Conservation (phyloP, 2,113 vertebrate genomes). For the Pygoscelis adeliae region DNA sequence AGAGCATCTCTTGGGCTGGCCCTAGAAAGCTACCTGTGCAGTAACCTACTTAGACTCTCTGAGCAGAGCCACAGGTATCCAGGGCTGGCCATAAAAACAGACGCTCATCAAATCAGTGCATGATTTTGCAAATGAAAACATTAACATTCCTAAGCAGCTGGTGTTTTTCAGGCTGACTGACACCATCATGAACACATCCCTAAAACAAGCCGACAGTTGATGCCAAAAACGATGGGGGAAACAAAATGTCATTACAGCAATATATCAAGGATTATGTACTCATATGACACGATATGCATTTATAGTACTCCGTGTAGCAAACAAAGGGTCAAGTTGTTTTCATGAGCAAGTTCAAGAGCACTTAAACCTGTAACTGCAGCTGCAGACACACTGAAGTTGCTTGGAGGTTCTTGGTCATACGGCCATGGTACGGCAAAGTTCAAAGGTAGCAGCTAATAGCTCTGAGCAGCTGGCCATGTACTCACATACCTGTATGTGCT, state of each 20-base stretch:
- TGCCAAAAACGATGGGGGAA: neutral
- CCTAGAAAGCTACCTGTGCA: neutral
- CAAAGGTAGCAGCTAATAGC: neutral
- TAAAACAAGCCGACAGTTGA: neutral
- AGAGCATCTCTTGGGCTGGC: neutral
- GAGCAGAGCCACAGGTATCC: neutral
- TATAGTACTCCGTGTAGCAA: neutral
- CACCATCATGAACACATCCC: neutral
- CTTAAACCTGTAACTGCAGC: neutral
- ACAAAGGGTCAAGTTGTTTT: neutral
- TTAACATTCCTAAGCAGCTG: neutral
- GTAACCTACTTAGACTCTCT: neutral
- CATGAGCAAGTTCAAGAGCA: neutral
- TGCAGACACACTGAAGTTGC: neutral
- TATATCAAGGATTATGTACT: neutral
- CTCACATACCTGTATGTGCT: neutral
- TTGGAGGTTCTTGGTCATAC: neutral
- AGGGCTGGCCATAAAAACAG: neutral
- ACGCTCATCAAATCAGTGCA: accelerated
- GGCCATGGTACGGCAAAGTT: neutral
- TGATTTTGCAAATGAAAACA: neutral
- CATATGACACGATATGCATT: neutral
- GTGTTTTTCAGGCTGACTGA: neutral
- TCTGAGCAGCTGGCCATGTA: neutral
- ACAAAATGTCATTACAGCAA: neutral